These are phyloP conservation scores for Rhagophthalmus giganteus DNA, from an alignment of 2,888 invertebrate genomes.

Conservation along the genomic window DNA sequence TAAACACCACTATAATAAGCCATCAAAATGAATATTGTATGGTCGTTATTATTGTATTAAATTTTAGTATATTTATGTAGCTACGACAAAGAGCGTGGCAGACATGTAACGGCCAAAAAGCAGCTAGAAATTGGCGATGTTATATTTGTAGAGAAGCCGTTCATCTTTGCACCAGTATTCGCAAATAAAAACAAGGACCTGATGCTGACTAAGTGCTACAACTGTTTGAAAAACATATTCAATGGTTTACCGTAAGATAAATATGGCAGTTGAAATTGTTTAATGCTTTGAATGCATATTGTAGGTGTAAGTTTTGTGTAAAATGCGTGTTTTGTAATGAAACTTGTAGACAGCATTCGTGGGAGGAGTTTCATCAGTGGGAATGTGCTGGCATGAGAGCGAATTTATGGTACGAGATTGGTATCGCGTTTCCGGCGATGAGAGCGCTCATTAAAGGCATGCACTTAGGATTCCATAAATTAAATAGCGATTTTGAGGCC, in stretches of 20 bases:
- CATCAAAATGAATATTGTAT: too few relatives aligned
- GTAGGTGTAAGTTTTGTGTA: slow-evolving; percentile 69
- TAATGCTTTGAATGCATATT: background rate
- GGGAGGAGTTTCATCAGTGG: slow-evolving; percentile 65
- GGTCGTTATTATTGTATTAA: too few relatives aligned
- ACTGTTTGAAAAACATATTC: slow-evolving; percentile 60
- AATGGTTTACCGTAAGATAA: slow-evolving; percentile 18
- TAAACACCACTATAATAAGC: too few relatives aligned
- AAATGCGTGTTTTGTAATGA: slow-evolving; percentile 70
- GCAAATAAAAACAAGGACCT: slow-evolving; percentile 56
- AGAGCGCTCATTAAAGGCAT: slow-evolving; percentile 64
- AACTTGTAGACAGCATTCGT: slow-evolving; percentile 63
- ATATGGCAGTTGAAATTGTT: background rate
- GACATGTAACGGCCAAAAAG: slow-evolving; percentile 66
- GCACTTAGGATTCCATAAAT: slow-evolving; percentile 48
- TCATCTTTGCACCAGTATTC: slow-evolving; percentile 72
- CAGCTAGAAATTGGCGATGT: slow-evolving; percentile 68
- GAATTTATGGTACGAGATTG: slow-evolving; percentile 69
- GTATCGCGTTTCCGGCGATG: slow-evolving; percentile 79
- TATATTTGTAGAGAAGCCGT: slow-evolving; percentile 79
- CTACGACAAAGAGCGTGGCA: slow-evolving; percentile 62
- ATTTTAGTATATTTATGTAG: slow-evolving; percentile 46
- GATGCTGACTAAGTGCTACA: slow-evolving; percentile 65
- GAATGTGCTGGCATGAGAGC: slow-evolving; percentile 70
- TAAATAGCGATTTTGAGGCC: slow-evolving; percentile 51